Evolutionary conservation across 2,888 invertebrate genomes (phyloP).

Genomic region (Lampropteryx suffumata): DNA sequence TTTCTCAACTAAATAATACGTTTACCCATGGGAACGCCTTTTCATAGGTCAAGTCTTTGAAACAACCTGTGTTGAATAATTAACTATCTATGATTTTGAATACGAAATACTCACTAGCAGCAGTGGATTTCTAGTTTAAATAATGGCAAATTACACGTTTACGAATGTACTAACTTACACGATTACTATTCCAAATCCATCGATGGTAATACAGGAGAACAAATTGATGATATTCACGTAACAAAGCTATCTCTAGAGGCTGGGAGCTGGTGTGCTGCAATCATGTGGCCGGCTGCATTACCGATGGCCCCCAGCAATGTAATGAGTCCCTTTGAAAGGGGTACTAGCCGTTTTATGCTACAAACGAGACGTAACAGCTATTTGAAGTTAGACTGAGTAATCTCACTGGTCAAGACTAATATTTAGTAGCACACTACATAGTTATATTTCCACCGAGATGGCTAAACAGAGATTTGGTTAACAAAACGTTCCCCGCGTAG

Average conservation of each 20-base stretch:
- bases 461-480: no score
- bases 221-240: slow-evolving; percentile 40
- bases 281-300: slow-evolving; percentile 67
- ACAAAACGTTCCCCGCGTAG: no score
- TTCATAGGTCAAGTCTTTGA: no score
- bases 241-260: slow-evolving; percentile 45
- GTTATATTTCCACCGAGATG: no score
- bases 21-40: no score
- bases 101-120: neutral
- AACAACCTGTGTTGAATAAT: no score
- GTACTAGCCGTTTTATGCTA: neutral
- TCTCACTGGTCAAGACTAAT: no score
- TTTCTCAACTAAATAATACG: no score
- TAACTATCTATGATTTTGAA: no score
- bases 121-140: slow-evolving; percentile 13
- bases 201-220: slow-evolving; percentile 21
- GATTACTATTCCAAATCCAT: slow-evolving; percentile 24
- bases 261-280: slow-evolving; percentile 52
- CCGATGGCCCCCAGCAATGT: slow-evolving; percentile 41
- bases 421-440: no score
- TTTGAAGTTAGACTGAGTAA: no score
- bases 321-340: slow-evolving; percentile 8
- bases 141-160: slow-evolving; percentile 13
- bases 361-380: neutral
- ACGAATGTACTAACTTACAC: slow-evolving; percentile 7